Percentiles rank a stretch among this genome's conserved stretches.
phyloP scores from a whole-genome alignment of 2,797 vertebrate species.

The Karalla daura region DNA sequence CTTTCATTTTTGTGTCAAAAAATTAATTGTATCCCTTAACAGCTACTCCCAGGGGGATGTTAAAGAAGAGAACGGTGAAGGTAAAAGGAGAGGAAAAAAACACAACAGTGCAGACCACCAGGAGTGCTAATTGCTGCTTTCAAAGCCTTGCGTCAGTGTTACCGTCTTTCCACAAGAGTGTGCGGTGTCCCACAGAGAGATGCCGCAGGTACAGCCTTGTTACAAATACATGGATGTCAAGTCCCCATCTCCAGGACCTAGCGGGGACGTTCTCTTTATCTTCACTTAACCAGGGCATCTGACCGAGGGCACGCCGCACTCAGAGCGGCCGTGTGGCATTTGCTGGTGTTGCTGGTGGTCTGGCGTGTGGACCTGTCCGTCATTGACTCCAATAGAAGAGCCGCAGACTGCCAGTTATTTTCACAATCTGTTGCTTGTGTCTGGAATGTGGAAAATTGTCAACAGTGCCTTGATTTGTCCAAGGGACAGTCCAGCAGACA shows the following conservation, averaged over 20 bases:
- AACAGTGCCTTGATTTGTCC: too few species aligned
- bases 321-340: slow-evolving; percentile 30
- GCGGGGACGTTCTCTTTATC: slow-evolving; percentile 59
- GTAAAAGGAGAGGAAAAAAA: slow-evolving; percentile 57
- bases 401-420: too few species aligned
- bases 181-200: slow-evolving; percentile 69
- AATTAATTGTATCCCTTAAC: slow-evolving; percentile 87
- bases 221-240: slow-evolving; percentile 70
- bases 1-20: slow-evolving; percentile 89
- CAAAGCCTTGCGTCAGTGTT: slow-evolving; percentile 79
- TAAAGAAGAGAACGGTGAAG: slow-evolving; percentile 68
- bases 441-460: too few species aligned
- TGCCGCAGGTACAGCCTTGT: slow-evolving; percentile 50
- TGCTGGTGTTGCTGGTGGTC: slow-evolving; percentile 1
- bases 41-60: slow-evolving; percentile 74
- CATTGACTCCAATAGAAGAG: too few species aligned
- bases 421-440: too few species aligned
- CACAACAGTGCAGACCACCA: slow-evolving; percentile 73
- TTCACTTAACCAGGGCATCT: slow-evolving; percentile 61
- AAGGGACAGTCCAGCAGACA: too few species aligned
- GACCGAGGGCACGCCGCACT: slow-evolving; percentile 44
- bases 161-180: slow-evolving; percentile 53
- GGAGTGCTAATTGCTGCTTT: slow-evolving; percentile 84
- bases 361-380: too few species aligned
- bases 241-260: slow-evolving; percentile 62